Evolutionary conservation across 2,113 vertebrate genomes (phyloP).

Genomic region (Clarias batrachus): DNA sequence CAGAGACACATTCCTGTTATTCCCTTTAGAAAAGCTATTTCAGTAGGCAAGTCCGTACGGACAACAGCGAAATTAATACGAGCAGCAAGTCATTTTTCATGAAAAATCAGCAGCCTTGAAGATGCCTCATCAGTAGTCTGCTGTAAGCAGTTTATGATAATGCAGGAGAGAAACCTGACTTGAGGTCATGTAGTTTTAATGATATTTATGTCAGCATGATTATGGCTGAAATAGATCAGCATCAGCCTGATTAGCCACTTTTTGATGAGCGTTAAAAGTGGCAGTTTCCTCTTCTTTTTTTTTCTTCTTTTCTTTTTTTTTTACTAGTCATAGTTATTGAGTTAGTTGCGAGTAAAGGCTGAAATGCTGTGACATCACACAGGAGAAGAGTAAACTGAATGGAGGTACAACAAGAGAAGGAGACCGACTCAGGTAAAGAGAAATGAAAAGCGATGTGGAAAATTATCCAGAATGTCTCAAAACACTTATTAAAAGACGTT

Average conservation of each 20-base stretch:
- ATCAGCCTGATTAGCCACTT: not conserved
- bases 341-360: not conserved
- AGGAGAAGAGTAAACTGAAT: not conserved
- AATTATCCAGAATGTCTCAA: not conserved
- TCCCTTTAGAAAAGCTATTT: conserved; percentile 64
- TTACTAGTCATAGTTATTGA: not conserved
- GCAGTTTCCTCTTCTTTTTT: no score
- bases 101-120: conserved; percentile 7
- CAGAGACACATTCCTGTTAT: conserved; percentile 56
- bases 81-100: conserved; percentile 32
- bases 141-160: not conserved
- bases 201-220: not conserved
- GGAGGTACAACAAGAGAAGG: not conserved
- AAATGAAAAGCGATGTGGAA: not conserved
- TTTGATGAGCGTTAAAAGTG: not conserved
- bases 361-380: not conserved
- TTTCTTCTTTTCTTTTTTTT: not conserved
- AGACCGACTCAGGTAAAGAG: not conserved
- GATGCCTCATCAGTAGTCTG: not conserved
- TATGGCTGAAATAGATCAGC: not conserved
- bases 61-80: conserved; percentile 60
- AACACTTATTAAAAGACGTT: not conserved
- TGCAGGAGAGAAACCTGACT: not conserved
- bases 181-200: not conserved
- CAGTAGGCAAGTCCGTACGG: conserved; percentile 61